phyloP scores from a whole-genome alignment of 2,888 invertebrate genomes.

The Melanchra persicariae region DNA sequence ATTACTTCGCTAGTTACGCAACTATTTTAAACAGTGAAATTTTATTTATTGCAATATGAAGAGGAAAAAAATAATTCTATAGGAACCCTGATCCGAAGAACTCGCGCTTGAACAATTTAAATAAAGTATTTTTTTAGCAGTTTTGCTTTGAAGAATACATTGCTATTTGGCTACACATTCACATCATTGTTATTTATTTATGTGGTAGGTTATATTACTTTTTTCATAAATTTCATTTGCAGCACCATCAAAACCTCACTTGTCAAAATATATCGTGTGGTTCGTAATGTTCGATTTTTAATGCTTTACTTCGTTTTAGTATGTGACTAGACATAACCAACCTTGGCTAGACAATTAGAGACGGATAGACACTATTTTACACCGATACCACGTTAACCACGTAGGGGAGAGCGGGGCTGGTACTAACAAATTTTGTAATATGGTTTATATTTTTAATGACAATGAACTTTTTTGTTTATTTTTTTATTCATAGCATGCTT shows the following conservation, averaged over 20 bases:
- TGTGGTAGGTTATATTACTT: not conserved
- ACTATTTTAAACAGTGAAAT: too few species aligned
- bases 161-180: not conserved
- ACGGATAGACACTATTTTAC: not conserved
- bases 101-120: not conserved
- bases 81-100: not conserved
- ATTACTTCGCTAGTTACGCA: not conserved
- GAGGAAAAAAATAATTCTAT: not conserved
- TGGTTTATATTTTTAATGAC: too few species aligned
- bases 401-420: too few species aligned
- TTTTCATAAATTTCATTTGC: constrained; percentile 11
- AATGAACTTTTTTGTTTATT: too few species aligned
- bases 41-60: not conserved
- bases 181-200: not conserved
- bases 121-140: not conserved
- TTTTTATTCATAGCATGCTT: too few species aligned
- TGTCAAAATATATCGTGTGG: too few species aligned
- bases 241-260: too few species aligned
- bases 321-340: not conserved
- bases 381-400: too few species aligned
- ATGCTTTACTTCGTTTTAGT: not conserved
- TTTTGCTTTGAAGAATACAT: constrained; percentile 4
- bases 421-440: too few species aligned
- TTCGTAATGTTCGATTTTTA: too few species aligned
- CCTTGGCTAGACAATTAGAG: not conserved